Evolutionary conservation across 1,140 invertebrate genomes (phyloP), one percentile per base, ranked within the genome.

Genomic region (Drosophila pandora): DNA sequence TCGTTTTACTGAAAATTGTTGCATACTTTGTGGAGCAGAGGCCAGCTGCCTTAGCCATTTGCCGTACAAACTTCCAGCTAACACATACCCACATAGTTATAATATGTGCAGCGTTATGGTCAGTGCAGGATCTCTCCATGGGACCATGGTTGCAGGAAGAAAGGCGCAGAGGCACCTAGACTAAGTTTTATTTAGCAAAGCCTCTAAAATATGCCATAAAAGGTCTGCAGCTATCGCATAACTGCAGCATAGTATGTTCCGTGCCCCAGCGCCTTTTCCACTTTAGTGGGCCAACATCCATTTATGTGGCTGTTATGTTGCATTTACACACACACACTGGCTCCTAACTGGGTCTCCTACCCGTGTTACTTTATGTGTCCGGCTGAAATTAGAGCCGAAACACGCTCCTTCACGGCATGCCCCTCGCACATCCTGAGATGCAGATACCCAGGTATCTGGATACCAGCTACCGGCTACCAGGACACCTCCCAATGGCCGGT

Each of bases 201-300:
- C 79, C 64, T 75, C 79, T 82, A 78, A 82, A 82, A 83, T 78
- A 82, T 82, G 79, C 79, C 79, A 82, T 82, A 82, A 82, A 82
- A 70, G 74, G 70, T 59, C 49, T 76, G 74, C 64, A 83, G 79
- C 79, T 82, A 82, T 78, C 79, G 79, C 79, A 82, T 83, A 82
- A 82, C 75, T 82, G 79, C 79, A 83, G 79, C 79, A 59, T 59
- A 77, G 59, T 50, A 25, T 59, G 43, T 59, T 61, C 53, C 54
- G 41, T 59, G 71, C 23, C 61, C 25, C 34, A n/a, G 32, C 25
- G 45, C 21, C 21, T 32, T 39, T 48, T 8, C 17, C 41, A 17
- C n/a, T 13, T 43, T 43, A 43, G 41, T 43, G 41, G 41, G 41
- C 41, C 62, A 45, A 59, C 67, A 76, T 69, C 79, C 41, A 43